Evolutionary conservation across 2,888 invertebrate genomes (phyloP), one percentile per base, ranked within the genome.

Genomic region (Halictus ligatus): DNA sequence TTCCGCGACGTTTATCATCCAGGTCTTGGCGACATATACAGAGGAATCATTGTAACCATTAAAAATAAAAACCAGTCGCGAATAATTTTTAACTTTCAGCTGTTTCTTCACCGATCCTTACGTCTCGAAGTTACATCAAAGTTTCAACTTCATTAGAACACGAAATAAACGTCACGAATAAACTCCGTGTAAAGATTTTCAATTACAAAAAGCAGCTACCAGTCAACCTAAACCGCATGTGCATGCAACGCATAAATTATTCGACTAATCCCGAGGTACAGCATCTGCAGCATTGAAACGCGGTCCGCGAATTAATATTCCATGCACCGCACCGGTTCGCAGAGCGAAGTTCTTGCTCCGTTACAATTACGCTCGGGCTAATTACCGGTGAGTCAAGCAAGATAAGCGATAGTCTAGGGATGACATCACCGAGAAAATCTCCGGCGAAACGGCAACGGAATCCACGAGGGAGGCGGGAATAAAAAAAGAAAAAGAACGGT

Each of bases 311-410:
- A 60, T 60, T 25, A 60, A 60, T 60, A 60, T 60, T 60, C 60
- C 0, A 25, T 25, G 60, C 60, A 25, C 8, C 54, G 60, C 60
- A 25, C 8, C 54, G 25, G 25, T n/a, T 25, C 35, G 29, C 29
- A 2, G 18, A 25, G 18, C 67, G 15, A 29, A 67, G 18, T 67
- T 67, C 67, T 67, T 67, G 67, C 35, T 25, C 77, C 60, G 77
- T 64, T 78, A 81, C 46, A 74, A 69, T 78, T 74, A 69, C 69
- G 74, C 67, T 60, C 54, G 40, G 29, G 54, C 29, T 58, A 75
- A 83, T 83, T 79, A 80, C 72, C 58, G 40, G 40, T 71, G 79
- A 75, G n/a, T 75, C 71, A 75, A 48, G 40, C 50, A 25, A 54
- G 71, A 67, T 72, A 29, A 35, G 10, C 15, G 35, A 35, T 18